Evolutionary conservation across 64 coral and sea anemone genomes (phyloP), one percentile per base, ranked within the genome.

Genomic region (Dendronephthya gigantea): DNA sequence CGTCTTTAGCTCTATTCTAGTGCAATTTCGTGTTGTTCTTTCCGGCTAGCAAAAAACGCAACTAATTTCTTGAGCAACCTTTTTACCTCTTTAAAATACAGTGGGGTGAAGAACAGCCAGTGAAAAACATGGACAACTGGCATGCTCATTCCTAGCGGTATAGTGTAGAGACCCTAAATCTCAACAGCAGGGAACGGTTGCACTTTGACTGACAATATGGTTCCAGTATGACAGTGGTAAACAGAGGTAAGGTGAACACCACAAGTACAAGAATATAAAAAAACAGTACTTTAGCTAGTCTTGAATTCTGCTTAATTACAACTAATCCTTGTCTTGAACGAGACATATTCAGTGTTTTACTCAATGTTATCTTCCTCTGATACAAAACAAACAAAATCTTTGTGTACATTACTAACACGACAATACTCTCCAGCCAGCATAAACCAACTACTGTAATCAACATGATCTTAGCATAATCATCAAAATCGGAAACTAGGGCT

Each of bases 241-340:
- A 39, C 9, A 79, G 29, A 36, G 72, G 72, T 0, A 79, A 35
- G 10, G 72, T 79, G 0, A 79, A 19, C 2, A 79, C 4, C 7
- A 79, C 72, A 17, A 79, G 15, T 1, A 79, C 72, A 33, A 79
- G 19, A 4, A 34, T 34, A 35, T 79, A 79, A 29, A 79, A 34
- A 34, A 29, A 29, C 32, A 79, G 17, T 10, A 35, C 72, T 36
- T 19, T 34, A 34, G 72, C 36, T 33, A 79, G 72, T 39, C 72
- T 79, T 34, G 72, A 36, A 29, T 79, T 79, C 36, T 79, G 72
- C 36, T 79, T 79, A 28, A 79, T 79, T 4, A 79, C 72, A 34
- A 79, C 19, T 36, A 79, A 9, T 28, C 72, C 72, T 79, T 79
- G 72, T 33, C 15, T 30, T 34, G 72, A 79, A 34, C 36, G 28